phyloP scores from a whole-genome alignment of 2,888 invertebrate genomes.

The Lepidocyrtoides sp. region DNA sequence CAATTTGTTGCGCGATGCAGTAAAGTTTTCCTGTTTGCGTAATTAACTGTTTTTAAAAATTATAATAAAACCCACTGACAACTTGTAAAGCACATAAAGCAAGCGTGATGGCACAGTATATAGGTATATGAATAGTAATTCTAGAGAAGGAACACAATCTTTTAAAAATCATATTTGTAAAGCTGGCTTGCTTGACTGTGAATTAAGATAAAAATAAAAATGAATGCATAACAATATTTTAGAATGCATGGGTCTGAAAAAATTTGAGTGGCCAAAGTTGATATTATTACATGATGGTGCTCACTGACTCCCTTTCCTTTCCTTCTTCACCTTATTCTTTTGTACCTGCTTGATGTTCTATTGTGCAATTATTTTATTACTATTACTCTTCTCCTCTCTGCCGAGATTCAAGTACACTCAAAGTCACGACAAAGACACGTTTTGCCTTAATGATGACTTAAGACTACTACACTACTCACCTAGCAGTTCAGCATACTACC shows the following conservation, averaged over 20 bases:
- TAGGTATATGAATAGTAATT: neutral
- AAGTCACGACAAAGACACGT: constrained; percentile 63
- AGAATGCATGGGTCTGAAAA: neutral
- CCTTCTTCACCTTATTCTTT: neutral
- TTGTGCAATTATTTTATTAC: constrained; percentile 34
- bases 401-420: constrained; percentile 67
- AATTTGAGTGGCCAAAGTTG: neutral
- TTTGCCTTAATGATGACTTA: constrained; percentile 51
- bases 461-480: constrained; percentile 39
- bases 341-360: neutral
- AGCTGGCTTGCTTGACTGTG: neutral
- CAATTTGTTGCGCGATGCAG: constrained; percentile 2
- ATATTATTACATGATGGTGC: neutral
- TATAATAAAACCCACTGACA: neutral
- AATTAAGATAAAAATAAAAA: constrained; percentile 18
- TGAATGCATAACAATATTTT: neutral
- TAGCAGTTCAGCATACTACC: neutral
- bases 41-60: constrained; percentile 18
- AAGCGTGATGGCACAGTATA: neutral
- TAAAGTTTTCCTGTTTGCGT: neutral
- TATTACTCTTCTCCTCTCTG: neutral
- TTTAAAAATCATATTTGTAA: neutral
- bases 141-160: neutral
- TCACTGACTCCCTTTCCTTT: constrained; percentile 28
- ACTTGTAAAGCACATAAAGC: neutral